These are phyloP conservation scores for Hyaena hyaena DNA, from an alignment of 2,113 vertebrate species.

Conservation along the genomic window DNA sequence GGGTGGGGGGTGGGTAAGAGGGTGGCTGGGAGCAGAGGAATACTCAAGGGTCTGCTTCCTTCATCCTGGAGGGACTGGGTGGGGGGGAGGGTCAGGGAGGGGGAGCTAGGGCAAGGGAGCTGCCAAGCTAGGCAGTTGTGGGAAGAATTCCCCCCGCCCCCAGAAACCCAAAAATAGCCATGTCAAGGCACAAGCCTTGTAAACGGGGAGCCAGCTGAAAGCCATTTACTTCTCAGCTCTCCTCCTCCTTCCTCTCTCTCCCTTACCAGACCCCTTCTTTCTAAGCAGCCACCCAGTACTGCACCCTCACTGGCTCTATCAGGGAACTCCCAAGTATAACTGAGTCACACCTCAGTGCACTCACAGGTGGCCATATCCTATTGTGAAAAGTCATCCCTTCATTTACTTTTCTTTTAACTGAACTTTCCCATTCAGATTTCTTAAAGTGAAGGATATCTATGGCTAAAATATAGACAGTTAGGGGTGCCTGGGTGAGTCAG, in stretches of 20 bases:
- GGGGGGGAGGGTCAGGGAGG: neutral
- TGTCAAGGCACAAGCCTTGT: conserved; percentile 73
- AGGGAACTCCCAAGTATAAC: neutral
- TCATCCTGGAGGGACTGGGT: conserved; percentile 33
- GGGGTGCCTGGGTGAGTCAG: too few species aligned
- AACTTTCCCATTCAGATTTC: neutral
- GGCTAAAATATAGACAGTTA: neutral
- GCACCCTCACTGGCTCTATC: neutral
- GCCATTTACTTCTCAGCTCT: neutral
- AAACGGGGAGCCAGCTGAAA: conserved; percentile 44
- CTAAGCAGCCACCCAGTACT: neutral
- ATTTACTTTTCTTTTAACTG: neutral
- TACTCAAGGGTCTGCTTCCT: conserved; percentile 39
- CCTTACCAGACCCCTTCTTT: neutral
- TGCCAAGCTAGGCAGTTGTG: conserved; percentile 58
- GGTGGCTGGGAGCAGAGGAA: neutral
- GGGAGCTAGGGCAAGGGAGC: conserved; percentile 57
- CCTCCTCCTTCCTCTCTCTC: neutral
- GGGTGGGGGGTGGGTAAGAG: too few species aligned
- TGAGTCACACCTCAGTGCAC: neutral
- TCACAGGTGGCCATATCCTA: neutral
- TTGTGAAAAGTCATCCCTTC: neutral
- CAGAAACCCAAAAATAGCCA: conserved; percentile 83
- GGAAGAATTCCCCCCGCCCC: neutral
- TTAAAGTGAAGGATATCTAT: conserved; percentile 1